phyloP scores from a whole-genome alignment of 2,888 invertebrate species.

The Augiades crinisus region DNA sequence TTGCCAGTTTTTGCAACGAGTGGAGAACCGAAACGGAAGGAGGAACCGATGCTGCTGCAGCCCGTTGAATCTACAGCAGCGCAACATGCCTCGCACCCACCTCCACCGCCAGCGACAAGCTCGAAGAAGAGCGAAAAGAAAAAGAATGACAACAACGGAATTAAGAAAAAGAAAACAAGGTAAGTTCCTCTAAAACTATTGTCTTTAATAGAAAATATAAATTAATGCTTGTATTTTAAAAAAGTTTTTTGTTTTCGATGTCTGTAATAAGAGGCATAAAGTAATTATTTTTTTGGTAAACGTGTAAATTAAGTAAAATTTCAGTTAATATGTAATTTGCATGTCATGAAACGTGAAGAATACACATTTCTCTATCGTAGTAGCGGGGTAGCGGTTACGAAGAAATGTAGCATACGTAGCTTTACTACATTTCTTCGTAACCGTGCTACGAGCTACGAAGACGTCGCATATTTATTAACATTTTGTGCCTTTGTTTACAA shows the following conservation, averaged over 20 bases:
- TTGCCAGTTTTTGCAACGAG: conserved; percentile 55
- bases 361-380: too few relatives aligned
- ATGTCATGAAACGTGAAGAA: neutral
- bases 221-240: neutral
- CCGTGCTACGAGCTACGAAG: conserved; percentile 7
- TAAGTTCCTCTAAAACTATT: conserved; percentile 55
- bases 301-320: too few relatives aligned
- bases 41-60: conserved; percentile 66
- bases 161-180: conserved; percentile 97
- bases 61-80: conserved; percentile 56
- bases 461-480: neutral
- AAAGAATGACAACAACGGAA: conserved; percentile 91
- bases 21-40: conserved; percentile 62
- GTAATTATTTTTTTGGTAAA: too few relatives aligned
- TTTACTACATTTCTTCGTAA: conserved; percentile 15
- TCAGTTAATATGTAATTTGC: too few relatives aligned
- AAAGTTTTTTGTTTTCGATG: too few relatives aligned
- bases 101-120: conserved; percentile 65
- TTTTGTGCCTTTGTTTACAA: too few relatives aligned
- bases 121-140: conserved; percentile 89
- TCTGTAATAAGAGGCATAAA: too few relatives aligned
- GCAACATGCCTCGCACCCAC: conserved; percentile 51
- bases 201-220: neutral
- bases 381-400: neutral
- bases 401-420: too few relatives aligned